Base-by-base conservation (phyloP, 1,140 invertebrate species). In the Drosophila sturtevanti region DNA sequence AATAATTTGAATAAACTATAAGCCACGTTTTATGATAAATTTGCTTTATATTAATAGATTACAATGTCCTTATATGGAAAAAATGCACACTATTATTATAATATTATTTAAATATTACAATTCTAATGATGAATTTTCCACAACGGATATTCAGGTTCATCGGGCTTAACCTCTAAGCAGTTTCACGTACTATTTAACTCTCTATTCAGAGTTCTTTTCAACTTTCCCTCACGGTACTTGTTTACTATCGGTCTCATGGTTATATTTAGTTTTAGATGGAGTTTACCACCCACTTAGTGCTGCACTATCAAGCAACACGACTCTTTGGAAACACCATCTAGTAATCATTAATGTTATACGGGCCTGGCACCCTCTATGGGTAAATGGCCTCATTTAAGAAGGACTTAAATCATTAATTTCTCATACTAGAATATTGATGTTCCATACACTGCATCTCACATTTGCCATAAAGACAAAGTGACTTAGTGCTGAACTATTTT, bases 171-270 rank as follows among this genome's bases (percentile, higher is more conserved):
- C 69, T 79, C 60, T 79, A 67, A 78, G 60, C 63, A 74, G 60
- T 76, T 72, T 76, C 73, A 76, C 68, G 52, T 63, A 56, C 60
- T 96, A 92, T 96, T 96, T 92, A 95, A 96, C 95, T 96, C 96
- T 96, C 95, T 96, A 94, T 96, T 96, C 95, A 96, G 95, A 96
- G 66, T 66, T 66, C 62, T 73, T 75, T 95, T n/a, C 95, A 61
- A 18, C 14, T 97, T 96, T 96, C 95, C 95, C 95, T 96, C 95
- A 95, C 96, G 95, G n/a, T 96, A 96, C 95, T 97, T 72, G 63
- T 67, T 71, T 68, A 64, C 66, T 74, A 74, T 75, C 67, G 63
- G 67, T 51, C 18, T 51, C 48, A 51, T 21, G 48, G 48, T 68
- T 63, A 67, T 63, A 62, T 72, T 66, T 67, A 41, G 51, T 67